Evolutionary conservation across 2,797 vertebrate species (phyloP), one percentile per base, ranked within the genome.

Genomic region (Huso huso): DNA sequence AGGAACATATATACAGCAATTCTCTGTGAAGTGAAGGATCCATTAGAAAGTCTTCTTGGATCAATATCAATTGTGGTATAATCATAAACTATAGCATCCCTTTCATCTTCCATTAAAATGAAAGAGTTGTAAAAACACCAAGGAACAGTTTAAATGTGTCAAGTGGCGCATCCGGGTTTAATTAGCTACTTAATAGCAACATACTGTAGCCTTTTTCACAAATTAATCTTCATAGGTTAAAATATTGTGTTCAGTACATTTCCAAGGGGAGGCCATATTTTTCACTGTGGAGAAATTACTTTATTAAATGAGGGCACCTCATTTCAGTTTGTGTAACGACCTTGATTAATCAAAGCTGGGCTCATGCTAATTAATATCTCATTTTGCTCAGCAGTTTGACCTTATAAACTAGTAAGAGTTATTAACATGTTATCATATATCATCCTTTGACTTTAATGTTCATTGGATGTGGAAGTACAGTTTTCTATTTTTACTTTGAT

Each of bases 291-390:
- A 73, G 72, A 80, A 84, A 84, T 82, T 69, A 83, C 78, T 81
- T 72, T 37, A 75, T 77, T 81, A 82, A 84, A 84, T 77, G 76
- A 77, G 74, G 64, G 75, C 73, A 80, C 66, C 50, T 71, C 58
- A 58, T 49, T 69, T 73, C 72, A 67, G 70, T 72, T 75, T 71
- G 6, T 74, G 73, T 81, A 84, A 84, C 71, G 75, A 82, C 73
- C 79, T 80, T 78, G 73, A 79, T 86, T 82, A 82, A 89, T 87
- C 86, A 83, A 80, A 72, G 68, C 74, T 68, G 72, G 75, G 71
- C 70, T 72, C 66, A 15, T 73, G 75, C 75, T 86, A 81, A 88
- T 87, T 82, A 86, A 78, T 69, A 78, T 77, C 73, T 76, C 73
- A 73, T 76, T 81, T 74, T 65, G 51, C 68, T 69, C 37, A 75